Evolutionary conservation across 2,113 vertebrate genomes (phyloP).

Genomic region (Paramormyrops kingsleyae): DNA sequence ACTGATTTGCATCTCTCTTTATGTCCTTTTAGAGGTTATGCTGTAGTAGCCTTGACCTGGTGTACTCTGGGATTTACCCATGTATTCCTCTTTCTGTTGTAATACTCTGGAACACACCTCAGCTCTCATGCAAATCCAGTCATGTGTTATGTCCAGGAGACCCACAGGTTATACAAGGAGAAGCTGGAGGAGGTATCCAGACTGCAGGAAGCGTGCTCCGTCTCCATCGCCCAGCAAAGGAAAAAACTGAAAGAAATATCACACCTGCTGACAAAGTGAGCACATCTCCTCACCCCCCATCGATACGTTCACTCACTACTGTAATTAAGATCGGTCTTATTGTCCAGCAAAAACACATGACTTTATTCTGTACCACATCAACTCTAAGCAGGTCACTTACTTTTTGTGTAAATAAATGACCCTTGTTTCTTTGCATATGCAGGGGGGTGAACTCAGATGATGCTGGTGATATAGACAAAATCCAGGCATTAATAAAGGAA

Average conservation of each 20-base stretch:
- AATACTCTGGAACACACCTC: background rate
- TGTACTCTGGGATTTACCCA: background rate
- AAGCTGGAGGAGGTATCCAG: slow-evolving; percentile 86
- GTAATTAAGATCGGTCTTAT: background rate
- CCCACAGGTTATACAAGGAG: slow-evolving; percentile 80
- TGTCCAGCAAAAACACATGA: background rate
- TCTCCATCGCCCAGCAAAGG: slow-evolving; percentile 75
- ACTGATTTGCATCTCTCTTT: background rate
- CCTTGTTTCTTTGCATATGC: slow-evolving; percentile 57
- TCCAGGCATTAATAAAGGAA: slow-evolving; percentile 74
- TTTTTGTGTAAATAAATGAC: background rate
- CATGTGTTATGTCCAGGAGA: slow-evolving; percentile 62
- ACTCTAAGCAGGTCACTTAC: background rate
- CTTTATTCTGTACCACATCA: background rate
- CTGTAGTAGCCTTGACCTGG: background rate
- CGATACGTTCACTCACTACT: too few species aligned
- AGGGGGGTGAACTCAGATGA: slow-evolving; percentile 53
- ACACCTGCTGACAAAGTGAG: slow-evolving; percentile 60
- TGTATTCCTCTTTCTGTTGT: background rate
- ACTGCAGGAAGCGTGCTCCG: slow-evolving; percentile 72
- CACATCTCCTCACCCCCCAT: background rate
- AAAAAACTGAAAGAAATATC: slow-evolving; percentile 78
- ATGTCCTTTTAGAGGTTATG: background rate
- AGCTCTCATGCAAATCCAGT: background rate
- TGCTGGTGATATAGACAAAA: slow-evolving; percentile 48